Conservation (phyloP, 2,797 vertebrate species). For the Cichlasoma orientale region DNA sequence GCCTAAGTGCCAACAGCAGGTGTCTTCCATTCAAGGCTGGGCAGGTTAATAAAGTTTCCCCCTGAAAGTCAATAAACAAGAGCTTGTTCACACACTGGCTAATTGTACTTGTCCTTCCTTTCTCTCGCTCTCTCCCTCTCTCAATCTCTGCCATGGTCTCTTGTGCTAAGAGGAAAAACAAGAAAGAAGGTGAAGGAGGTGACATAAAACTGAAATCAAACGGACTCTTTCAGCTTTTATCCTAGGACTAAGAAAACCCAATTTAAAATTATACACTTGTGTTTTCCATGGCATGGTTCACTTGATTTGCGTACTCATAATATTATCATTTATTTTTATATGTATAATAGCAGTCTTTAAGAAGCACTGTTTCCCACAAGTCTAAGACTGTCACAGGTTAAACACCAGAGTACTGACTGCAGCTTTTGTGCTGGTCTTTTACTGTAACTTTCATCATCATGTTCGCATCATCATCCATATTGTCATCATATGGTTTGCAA, state of each 20-base stretch:
- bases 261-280: not conserved
- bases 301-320: conserved; percentile 8
- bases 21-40: conserved; percentile 81
- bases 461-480: not conserved
- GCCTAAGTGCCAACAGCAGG: conserved; percentile 85
- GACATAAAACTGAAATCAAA: not conserved
- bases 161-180: conserved; percentile 12
- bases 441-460: not conserved
- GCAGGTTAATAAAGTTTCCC: conserved; percentile 85
- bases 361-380: not conserved
- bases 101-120: conserved; percentile 64
- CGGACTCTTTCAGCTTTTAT: not conserved
- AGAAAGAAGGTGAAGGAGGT: not conserved
- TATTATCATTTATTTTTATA: conserved; percentile 2
- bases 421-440: not conserved
- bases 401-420: not conserved
- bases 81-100: conserved; percentile 80
- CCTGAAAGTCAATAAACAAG: conserved; percentile 83
- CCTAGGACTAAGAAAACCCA: not conserved
- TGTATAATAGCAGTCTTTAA: not conserved
- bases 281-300: not conserved
- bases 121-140: not conserved
- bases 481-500: conserved; percentile 6
- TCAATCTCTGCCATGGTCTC: conserved; percentile 11
- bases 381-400: not conserved